phyloP scores from a whole-genome alignment of 2,888 invertebrate genomes.

The Gibbula magus region DNA sequence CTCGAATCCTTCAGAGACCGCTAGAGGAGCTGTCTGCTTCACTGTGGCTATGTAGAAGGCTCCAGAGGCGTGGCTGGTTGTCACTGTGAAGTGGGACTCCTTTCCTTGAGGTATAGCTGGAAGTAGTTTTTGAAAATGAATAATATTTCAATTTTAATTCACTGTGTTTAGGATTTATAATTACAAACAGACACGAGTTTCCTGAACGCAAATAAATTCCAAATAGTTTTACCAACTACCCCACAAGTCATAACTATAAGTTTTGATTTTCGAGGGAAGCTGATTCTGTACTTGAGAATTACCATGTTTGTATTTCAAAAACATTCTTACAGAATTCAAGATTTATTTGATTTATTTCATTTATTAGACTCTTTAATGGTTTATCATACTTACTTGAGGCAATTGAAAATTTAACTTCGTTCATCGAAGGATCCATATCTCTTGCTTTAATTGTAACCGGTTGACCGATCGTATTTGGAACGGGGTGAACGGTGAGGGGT shows the following conservation, averaged over 20 bases:
- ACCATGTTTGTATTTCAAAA: no score
- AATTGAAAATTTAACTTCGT: constrained; percentile 45
- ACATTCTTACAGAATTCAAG: no score
- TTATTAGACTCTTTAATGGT: no score
- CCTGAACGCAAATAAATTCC: no score
- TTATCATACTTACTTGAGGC: constrained; percentile 46
- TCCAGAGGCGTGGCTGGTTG: neutral
- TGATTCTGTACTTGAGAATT: no score
- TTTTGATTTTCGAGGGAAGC: no score
- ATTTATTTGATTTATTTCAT: no score
- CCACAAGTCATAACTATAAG: no score
- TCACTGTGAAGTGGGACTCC: constrained; percentile 41
- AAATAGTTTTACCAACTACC: no score
- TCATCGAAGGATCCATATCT: constrained; percentile 48
- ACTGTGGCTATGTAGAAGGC: constrained; percentile 42
- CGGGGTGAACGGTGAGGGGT: constrained; percentile 34
- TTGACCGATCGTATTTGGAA: constrained; percentile 33
- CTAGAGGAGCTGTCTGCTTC: constrained; percentile 26
- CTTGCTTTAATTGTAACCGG: constrained; percentile 39
- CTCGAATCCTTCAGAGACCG: constrained; percentile 36
- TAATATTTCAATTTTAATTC: no score
- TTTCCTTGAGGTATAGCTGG: constrained; percentile 47
- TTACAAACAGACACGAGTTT: no score
- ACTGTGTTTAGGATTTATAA: no score
- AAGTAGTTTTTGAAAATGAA: neutral